Conservation (phyloP, 1,140 invertebrate species). For the Drosophila arawakana region DNA sequence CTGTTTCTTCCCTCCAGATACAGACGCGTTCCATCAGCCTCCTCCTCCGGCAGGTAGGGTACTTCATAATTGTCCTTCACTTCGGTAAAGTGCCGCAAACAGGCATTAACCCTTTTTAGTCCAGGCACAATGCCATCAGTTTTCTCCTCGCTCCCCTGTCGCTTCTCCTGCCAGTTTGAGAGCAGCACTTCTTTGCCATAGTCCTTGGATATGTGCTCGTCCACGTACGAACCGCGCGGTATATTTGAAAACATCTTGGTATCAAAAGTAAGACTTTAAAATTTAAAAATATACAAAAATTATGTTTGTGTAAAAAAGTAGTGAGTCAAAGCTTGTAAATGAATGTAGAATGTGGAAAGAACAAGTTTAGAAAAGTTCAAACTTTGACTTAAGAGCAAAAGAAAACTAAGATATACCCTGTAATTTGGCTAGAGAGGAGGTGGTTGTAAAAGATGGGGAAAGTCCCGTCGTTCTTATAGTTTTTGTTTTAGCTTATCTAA, state of each 20-base stretch:
- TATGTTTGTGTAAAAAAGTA: not conserved
- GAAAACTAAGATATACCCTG: no score
- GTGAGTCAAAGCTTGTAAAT: not conserved
- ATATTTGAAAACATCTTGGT: slow-evolving; percentile 11
- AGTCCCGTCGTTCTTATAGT: no score
- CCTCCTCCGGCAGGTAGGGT: not conserved
- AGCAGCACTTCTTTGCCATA: slow-evolving; percentile 43
- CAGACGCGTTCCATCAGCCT: not conserved
- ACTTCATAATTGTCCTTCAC: not conserved
- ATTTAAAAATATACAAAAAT: slow-evolving; percentile 2
- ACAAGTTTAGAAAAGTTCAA: not conserved
- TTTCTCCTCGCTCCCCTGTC: not conserved
- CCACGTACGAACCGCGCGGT: slow-evolving; percentile 29
- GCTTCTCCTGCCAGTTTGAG: slow-evolving; percentile 31
- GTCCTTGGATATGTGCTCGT: slow-evolving; percentile 16
- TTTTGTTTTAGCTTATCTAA: no score
- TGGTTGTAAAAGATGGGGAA: no score
- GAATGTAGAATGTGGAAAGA: not conserved
- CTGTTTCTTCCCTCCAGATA: slow-evolving; percentile 11
- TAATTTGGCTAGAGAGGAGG: no score
- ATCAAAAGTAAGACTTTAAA: slow-evolving; percentile 16
- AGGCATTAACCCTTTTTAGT: slow-evolving; percentile 8
- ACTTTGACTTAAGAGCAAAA: not conserved
- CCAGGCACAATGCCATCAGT: slow-evolving; percentile 33
- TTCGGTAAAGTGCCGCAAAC: slow-evolving; percentile 12